phyloP scores from a whole-genome alignment of 2,113 vertebrate genomes.

The Tetrao urogallus region DNA sequence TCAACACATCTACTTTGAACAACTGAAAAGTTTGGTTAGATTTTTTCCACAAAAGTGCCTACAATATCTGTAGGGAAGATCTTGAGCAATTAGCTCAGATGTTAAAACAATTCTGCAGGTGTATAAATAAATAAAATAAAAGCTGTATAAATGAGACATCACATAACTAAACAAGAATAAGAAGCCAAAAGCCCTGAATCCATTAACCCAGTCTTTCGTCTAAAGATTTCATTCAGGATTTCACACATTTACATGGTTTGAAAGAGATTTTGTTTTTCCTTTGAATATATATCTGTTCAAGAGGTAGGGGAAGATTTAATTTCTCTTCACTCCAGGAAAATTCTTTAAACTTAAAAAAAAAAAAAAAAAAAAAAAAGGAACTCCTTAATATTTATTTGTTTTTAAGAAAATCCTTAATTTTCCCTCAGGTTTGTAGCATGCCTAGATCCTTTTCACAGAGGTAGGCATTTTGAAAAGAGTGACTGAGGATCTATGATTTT shows the following conservation, averaged over 20 bases:
- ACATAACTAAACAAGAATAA: not conserved
- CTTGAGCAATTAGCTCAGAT: not conserved
- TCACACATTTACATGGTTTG: not conserved
- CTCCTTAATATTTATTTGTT: not conserved
- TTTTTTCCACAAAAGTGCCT: not conserved
- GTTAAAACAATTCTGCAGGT: not conserved
- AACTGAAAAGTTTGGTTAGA: not conserved
- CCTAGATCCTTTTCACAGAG: not conserved
- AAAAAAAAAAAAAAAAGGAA: too few relatives aligned
- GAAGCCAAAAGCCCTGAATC: not conserved
- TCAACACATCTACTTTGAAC: not conserved
- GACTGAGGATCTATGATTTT: not conserved
- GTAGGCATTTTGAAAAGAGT: not conserved
- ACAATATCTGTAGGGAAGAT: not conserved
- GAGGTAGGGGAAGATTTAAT: not conserved
- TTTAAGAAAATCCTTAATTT: not conserved
- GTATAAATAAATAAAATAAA: not conserved
- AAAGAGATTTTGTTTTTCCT: not conserved
- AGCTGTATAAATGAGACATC: not conserved
- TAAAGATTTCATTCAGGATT: not conserved
- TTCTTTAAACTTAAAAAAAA: not conserved
- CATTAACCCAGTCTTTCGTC: not conserved
- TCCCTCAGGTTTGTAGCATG: not conserved
- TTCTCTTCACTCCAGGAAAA: not conserved
- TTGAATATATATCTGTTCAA: not conserved